Base-by-base conservation (phyloP, 2,113 vertebrate species). In the Hemicordylus capensis region DNA sequence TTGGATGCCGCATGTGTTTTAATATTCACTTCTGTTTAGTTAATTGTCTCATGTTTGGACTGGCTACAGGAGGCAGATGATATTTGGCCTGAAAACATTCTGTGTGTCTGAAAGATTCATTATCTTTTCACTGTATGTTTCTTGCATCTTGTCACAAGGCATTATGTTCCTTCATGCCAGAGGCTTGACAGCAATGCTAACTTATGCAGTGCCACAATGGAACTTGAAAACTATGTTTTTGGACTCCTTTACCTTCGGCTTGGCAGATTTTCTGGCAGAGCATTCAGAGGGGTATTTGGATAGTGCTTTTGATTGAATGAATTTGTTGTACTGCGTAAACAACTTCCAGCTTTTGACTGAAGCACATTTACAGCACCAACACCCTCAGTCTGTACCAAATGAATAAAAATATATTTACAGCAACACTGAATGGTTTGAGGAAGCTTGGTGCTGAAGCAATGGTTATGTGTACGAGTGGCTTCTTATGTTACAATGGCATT, bases 21-120 rank as follows among this genome's bases (percentile, higher is more conserved):
- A 51, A 1, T 76, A 76, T 88, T 56, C 85, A 26, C 37, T 89
- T 74, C 72, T 78, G 87, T 88, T 85, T 58, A 48, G n/a, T 89
- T 0, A 42, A 75, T 54, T 79, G 54, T 6, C 77, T 89, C 86
- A 69, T 82, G 76, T 92, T 93, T 94, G 87, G 70, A 72, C 86
- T 92, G 88, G 70, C 61, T 75, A 88, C 0, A 82, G 84, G 84
- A 89, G 89, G 70, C 80, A 70, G 20, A 93, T 89, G 82, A 92
- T 94, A 92, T 90, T 67, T 93, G 85, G 80, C 87, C 87, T 93
- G 84, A 91, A 94, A 95, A 90, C 42, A 88, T 84, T 91, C 88
- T 87, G 48, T 11, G 5, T 0, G 1, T 80, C 84, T 88, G 88
- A 89, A 90, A 46, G 73, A 92, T 92, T 94, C 91, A 93, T 87